Conservation (phyloP, 2,888 invertebrate species). For the Ophion ellenae region DNA sequence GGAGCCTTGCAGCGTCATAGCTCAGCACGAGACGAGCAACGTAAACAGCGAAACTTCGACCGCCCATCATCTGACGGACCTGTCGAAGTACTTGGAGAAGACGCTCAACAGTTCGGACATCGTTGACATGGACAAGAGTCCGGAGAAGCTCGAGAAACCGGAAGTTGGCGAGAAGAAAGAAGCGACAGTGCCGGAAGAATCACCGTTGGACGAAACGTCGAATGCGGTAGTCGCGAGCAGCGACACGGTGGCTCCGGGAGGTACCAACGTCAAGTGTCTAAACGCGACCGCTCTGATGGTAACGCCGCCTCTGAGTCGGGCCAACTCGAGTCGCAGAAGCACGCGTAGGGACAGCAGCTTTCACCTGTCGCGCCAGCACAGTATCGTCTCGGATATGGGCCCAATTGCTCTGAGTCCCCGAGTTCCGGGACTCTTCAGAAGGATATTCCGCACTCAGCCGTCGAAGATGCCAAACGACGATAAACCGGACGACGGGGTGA, state of each 20-base stretch:
- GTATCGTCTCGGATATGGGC: conserved; percentile 73
- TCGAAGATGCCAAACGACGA: conserved; percentile 36
- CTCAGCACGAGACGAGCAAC: conserved; percentile 86
- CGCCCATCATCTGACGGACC: conserved; percentile 88
- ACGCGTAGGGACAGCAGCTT: conserved; percentile 51
- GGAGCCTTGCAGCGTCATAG: neutral
- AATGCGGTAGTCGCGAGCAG: conserved; percentile 27
- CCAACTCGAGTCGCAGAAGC: conserved; percentile 63
- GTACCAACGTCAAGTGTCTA: neutral
- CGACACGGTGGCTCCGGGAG: conserved; percentile 25
- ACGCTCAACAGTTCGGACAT: conserved; percentile 77
- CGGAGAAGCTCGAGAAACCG: conserved; percentile 12
- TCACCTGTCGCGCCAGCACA: conserved; percentile 70
- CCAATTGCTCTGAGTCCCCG: conserved; percentile 70
- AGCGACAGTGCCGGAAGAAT: conserved; percentile 29
- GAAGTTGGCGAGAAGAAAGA: neutral
- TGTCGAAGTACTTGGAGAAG: conserved; percentile 87
- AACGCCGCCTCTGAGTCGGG: conserved; percentile 66
- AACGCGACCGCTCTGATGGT: conserved; percentile 21
- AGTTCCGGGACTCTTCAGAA: conserved; percentile 68
- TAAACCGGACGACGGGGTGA: neutral
- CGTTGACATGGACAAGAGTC: conserved; percentile 75
- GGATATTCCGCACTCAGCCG: conserved; percentile 68
- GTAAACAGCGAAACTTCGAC: conserved; percentile 91
- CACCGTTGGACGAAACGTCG: conserved; percentile 5